A percentile compares a stretch with the other conserved stretches of the same genome.
phyloP scores from a whole-genome alignment of 2,113 vertebrate genomes.

The Seriola aureovittata region DNA sequence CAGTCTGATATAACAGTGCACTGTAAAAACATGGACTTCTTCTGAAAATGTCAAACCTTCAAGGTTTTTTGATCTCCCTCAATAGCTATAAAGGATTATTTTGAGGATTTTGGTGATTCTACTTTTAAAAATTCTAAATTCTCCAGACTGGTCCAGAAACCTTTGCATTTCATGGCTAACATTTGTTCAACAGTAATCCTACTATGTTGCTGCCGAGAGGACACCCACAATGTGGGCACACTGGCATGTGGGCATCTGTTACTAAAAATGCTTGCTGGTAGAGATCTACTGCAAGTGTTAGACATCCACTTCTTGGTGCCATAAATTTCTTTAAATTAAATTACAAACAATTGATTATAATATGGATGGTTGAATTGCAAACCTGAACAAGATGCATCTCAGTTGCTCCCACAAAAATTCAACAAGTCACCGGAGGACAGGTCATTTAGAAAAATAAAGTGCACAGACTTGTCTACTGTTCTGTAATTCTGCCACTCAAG shows the following conservation, averaged over 20 bases:
- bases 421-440: slow-evolving; percentile 12
- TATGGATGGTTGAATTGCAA: background rate
- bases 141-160: background rate
- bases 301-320: background rate
- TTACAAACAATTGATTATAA: slow-evolving; percentile 5
- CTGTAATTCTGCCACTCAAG: slow-evolving; percentile 13
- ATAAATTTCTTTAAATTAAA: slow-evolving; percentile 12
- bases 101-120: background rate
- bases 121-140: background rate
- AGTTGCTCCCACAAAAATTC: slow-evolving; percentile 3
- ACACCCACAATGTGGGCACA: slow-evolving; percentile 39
- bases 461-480: background rate
- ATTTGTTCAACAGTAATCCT: slow-evolving; percentile 15
- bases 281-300: background rate
- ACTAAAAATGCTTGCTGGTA: slow-evolving; percentile 34
- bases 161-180: background rate
- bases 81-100: background rate
- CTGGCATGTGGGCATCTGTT: slow-evolving; percentile 25
- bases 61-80: background rate
- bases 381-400: slow-evolving; percentile 11
- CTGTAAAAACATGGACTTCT: slow-evolving; percentile 30
- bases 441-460: slow-evolving; percentile 11
- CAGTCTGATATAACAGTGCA: slow-evolving; percentile 42
- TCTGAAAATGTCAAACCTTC: slow-evolving; percentile 25
- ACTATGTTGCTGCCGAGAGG: slow-evolving; percentile 20